Base-by-base conservation (phyloP, 2,888 invertebrate species). In the Drosophila melanosoma region DNA sequence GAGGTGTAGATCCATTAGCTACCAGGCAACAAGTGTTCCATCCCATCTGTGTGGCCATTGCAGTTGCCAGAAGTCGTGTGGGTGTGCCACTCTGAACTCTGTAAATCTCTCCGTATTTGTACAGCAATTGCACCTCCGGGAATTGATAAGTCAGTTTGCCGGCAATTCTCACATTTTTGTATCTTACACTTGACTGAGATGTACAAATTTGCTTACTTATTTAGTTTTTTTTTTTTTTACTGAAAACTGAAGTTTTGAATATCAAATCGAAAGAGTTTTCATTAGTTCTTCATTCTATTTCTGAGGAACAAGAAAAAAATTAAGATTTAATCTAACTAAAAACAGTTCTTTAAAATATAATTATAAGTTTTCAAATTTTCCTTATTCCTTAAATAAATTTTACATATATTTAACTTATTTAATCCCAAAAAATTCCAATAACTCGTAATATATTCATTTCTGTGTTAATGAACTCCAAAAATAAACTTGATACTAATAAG, bases 1-100 rank as follows among this genome's bases (percentile, higher is more conserved):
- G 79, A 83, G 85, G 89, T 87, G 85, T 87, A 89, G 71, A 84
- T 85, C 89, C 89, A 84, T 84, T 84, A 84, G 83, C 87, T 89
- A 84, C 82, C 82, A 79, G 32, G 66, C 74, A 59, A 73, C 78
- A 79, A 79, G 81, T 81, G 78, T 57, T 63, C 59, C 57, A 53
- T 63, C 59, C 57, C 32, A 42, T 67, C 49, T 65, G 74, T 79
- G 54, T 59, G 74, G 74, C 70, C 69, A 58, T 20, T 42, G n/a
- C 56, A n/a, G n/a, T 56, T 56, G 53, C 40, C 56, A 61, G 63
- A 58, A 60, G 61, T 64, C 59, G 70, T 76, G 67, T 77, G 74
- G 72, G 78, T 62, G 81, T 78, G 77, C 53, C 77, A 52, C 59
- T n/a, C n/a, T n/a, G 20, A 58, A 54, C 49, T 36, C 48, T 17